Conservation (phyloP, 2,113 vertebrate species). For the Marmota flaviventris region DNA sequence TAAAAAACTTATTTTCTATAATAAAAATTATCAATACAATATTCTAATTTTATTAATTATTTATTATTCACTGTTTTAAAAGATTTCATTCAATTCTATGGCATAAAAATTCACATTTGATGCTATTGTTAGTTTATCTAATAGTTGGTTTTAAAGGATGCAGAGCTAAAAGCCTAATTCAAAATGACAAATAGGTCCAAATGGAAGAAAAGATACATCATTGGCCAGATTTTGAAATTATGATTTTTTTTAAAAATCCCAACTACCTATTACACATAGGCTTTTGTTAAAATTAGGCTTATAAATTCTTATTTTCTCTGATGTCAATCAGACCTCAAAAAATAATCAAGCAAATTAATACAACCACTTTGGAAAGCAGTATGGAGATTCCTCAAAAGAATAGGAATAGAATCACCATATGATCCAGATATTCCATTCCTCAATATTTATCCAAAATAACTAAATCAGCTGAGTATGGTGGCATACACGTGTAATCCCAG, state of each 20-base stretch:
- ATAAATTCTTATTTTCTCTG: conserved; percentile 24
- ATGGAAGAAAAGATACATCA: background rate
- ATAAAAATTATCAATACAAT: conserved; percentile 25
- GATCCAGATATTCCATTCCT: too few species aligned
- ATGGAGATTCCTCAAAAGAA: too few species aligned
- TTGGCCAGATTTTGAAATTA: background rate
- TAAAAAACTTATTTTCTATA: background rate
- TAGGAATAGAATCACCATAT: too few species aligned
- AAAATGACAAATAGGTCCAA: background rate
- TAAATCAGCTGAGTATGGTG: too few species aligned
- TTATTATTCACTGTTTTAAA: conserved; percentile 16
- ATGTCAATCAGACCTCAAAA: background rate
- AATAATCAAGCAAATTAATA: background rate
- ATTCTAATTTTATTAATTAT: background rate
- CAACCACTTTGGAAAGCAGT: too few species aligned
- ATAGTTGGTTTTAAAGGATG: background rate
- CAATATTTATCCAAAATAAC: too few species aligned
- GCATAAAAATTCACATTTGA: background rate
- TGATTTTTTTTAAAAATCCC: conserved; percentile 41
- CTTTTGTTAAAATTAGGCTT: background rate
- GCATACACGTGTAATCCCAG: too few species aligned
- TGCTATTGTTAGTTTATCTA: background rate
- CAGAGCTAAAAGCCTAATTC: conserved; percentile 20
- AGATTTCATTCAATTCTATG: conserved; percentile 12
- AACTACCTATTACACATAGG: background rate